These are phyloP conservation scores for Chromis chromis DNA, from an alignment of 2,797 vertebrate genomes.

Conservation along the genomic window DNA sequence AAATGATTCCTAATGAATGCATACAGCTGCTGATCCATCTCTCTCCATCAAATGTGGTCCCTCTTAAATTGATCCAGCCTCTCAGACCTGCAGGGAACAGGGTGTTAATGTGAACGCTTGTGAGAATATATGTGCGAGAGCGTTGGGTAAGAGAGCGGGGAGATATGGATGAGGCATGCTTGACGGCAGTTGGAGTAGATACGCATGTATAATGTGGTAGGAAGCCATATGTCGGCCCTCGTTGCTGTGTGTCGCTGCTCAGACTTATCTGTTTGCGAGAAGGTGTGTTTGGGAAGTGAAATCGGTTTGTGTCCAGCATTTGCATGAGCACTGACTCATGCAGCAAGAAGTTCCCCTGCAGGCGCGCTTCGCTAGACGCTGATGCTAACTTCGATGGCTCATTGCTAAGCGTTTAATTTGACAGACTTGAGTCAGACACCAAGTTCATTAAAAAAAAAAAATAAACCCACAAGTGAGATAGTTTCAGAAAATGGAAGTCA, in stretches of 20 bases:
- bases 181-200: background rate
- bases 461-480: background rate
- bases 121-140: constrained; percentile 28
- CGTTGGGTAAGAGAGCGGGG: background rate
- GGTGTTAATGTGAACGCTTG: constrained; percentile 40
- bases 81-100: constrained; percentile 56
- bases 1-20: constrained; percentile 77
- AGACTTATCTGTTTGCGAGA: background rate
- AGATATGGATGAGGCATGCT: constrained; percentile 18
- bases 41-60: constrained; percentile 44
- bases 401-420: constrained; percentile 21
- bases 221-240: constrained; percentile 33
- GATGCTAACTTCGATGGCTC: constrained; percentile 26
- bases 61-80: constrained; percentile 58
- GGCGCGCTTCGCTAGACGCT: constrained; percentile 13
- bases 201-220: constrained; percentile 11
- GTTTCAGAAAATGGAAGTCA: constrained; percentile 13
- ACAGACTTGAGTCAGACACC: constrained; percentile 10
- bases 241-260: constrained; percentile 12
- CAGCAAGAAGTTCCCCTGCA: constrained; percentile 21
- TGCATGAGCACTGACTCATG: constrained; percentile 24
- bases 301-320: constrained; percentile 6
- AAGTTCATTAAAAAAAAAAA: constrained; percentile 11
- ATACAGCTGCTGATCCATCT: constrained; percentile 78
- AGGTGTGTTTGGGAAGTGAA: constrained; percentile 17